Conservation (phyloP, 2,888 invertebrate species). For the Chymomyza caudatula region DNA sequence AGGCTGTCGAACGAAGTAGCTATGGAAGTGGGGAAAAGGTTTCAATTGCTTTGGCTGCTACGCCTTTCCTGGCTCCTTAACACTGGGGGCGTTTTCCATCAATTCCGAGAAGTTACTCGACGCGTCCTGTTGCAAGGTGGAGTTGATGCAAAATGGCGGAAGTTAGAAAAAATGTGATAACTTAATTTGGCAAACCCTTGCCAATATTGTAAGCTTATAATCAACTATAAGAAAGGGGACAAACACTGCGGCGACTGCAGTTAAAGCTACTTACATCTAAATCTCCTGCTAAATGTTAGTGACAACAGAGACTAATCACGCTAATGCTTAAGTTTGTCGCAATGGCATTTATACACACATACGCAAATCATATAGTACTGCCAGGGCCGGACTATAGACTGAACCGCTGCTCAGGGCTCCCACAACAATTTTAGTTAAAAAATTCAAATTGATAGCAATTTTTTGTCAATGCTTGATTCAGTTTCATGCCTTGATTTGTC, state of each 20-base stretch:
- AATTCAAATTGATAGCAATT: too few species aligned
- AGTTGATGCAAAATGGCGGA: constrained; percentile 63
- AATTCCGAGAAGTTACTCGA: neutral
- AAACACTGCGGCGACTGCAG: neutral
- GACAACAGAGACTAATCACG: constrained; percentile 72
- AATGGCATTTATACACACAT: constrained; percentile 31
- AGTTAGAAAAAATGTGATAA: constrained; percentile 42
- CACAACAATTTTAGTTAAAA: too few species aligned
- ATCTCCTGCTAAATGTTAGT: constrained; percentile 44
- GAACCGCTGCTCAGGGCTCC: too few species aligned
- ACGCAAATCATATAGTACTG: constrained; percentile 18
- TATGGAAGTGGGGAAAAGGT: constrained; percentile 46
- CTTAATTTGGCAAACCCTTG: neutral
- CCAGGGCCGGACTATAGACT: too few species aligned
- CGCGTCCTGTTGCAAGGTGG: constrained; percentile 8
- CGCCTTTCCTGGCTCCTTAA: constrained; percentile 68
- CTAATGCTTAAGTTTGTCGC: constrained; percentile 68
- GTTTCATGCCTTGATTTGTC: too few species aligned
- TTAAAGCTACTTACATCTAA: constrained; percentile 6
- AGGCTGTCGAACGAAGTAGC: neutral
- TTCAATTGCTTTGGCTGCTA: constrained; percentile 61
- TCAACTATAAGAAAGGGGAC: neutral
- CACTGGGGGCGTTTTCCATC: constrained; percentile 46
- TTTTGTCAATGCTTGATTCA: too few species aligned
- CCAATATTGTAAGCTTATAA: neutral